These are phyloP conservation scores for Drosophila nr. fundita DNA, from an alignment of 2,888 invertebrate species.

Conservation along the genomic window DNA sequence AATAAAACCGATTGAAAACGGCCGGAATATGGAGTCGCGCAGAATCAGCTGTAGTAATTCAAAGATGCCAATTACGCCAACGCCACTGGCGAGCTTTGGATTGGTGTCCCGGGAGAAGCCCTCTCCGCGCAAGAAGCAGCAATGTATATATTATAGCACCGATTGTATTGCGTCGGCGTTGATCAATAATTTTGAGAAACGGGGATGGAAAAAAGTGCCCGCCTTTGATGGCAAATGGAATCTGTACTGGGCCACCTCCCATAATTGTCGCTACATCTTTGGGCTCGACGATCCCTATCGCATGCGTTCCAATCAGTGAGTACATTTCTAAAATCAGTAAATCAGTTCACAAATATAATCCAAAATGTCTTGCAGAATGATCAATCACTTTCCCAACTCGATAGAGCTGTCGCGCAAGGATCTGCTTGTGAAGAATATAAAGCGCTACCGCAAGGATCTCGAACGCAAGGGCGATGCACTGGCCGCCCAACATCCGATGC, in stretches of 20 bases:
- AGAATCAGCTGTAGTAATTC: slow-evolving; percentile 14
- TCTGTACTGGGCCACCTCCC: slow-evolving; percentile 97
- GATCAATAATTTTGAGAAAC: slow-evolving; percentile 94
- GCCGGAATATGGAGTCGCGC: neutral
- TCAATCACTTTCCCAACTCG: slow-evolving; percentile 98
- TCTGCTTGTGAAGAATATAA: slow-evolving; percentile 97
- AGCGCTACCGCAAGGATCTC: slow-evolving; percentile 95
- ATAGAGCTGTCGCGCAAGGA: slow-evolving; percentile 98
- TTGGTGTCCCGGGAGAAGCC: slow-evolving; percentile 17
- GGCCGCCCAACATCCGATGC: slow-evolving; percentile 88
- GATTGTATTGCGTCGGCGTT: slow-evolving; percentile 95
- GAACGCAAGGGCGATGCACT: slow-evolving; percentile 95
- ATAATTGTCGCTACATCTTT: slow-evolving; percentile 95
- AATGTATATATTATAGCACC: slow-evolving; percentile 77
- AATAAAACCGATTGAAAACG: slow-evolving; percentile 6
- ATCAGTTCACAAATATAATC: no score
- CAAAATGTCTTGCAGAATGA: slow-evolving; percentile 86
- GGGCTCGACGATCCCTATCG: slow-evolving; percentile 96
- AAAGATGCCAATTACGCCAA: neutral
- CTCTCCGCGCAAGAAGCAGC: slow-evolving; percentile 22
- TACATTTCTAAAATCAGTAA: neutral
- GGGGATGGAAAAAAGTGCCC: slow-evolving; percentile 92
- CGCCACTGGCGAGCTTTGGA: slow-evolving; percentile 14
- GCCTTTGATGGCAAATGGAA: slow-evolving; percentile 97
- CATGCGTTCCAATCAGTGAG: slow-evolving; percentile 94